These are phyloP conservation scores for Drosophila flavopinicola DNA, from an alignment of 2,888 invertebrate genomes.

Conservation along the genomic window DNA sequence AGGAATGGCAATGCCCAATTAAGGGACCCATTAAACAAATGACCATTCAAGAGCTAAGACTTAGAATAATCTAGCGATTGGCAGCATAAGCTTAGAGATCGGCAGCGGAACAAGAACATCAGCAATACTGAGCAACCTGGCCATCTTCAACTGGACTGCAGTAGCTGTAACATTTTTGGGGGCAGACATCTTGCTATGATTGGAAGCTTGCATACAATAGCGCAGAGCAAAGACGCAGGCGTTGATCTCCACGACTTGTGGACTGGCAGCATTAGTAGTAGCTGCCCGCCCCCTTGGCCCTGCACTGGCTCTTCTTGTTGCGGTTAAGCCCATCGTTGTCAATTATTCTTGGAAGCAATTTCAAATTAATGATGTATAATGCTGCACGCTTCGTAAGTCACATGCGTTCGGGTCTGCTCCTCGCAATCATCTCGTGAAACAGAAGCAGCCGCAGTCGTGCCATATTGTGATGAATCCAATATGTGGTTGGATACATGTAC, in stretches of 20 bases:
- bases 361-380: slow-evolving; percentile 67
- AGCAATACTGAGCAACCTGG: slow-evolving; percentile 1
- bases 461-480: slow-evolving; percentile 54
- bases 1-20: slow-evolving; percentile 54
- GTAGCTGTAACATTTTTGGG: slow-evolving; percentile 40
- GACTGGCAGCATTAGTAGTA: not conserved
- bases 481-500: slow-evolving; percentile 38
- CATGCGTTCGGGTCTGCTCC: slow-evolving; percentile 41
- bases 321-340: slow-evolving; percentile 59
- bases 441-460: slow-evolving; percentile 44
- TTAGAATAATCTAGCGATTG: slow-evolving; percentile 48
- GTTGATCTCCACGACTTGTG: slow-evolving; percentile 5
- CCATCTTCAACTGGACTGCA: slow-evolving; percentile 11
- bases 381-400: slow-evolving; percentile 64
- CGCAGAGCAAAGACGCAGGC: slow-evolving; percentile 24
- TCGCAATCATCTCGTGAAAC: slow-evolving; percentile 39
- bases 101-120: slow-evolving; percentile 2
- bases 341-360: slow-evolving; percentile 66
- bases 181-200: slow-evolving; percentile 58
- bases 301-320: slow-evolving; percentile 29
- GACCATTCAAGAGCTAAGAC: slow-evolving; percentile 63
- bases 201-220: slow-evolving; percentile 60
- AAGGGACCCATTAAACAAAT: slow-evolving; percentile 67
- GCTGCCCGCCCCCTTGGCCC: not conserved
- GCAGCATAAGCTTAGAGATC: slow-evolving; percentile 43